phyloP scores from a whole-genome alignment of 2,113 vertebrate species.

The Hucho hucho region DNA sequence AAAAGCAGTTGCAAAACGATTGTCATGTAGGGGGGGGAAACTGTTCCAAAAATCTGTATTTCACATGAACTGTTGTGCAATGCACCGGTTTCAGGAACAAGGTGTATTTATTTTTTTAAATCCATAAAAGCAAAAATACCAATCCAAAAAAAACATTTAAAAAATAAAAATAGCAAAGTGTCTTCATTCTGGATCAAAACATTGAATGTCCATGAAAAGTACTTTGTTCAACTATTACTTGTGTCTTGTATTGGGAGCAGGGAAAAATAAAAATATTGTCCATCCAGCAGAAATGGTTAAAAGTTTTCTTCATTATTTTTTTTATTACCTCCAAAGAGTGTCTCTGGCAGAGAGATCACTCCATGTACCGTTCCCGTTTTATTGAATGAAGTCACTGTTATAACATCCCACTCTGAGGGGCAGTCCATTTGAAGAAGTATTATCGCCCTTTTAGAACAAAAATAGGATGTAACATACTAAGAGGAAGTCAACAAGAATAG shows the following conservation, averaged over 20 bases:
- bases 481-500: not conserved
- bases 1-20: not conserved
- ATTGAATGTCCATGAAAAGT: no score
- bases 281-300: not conserved
- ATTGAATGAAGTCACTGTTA: not conserved
- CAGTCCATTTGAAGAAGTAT: not conserved
- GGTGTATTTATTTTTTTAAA: not conserved
- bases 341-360: slow-evolving; percentile 17
- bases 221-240: not conserved
- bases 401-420: not conserved
- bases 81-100: not conserved
- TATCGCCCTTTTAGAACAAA: no score
- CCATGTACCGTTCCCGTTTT: slow-evolving; percentile 66
- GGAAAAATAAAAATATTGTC: not conserved
- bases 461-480: not conserved
- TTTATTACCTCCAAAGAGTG: slow-evolving; percentile 68
- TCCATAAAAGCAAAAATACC: not conserved
- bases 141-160: not conserved
- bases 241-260: not conserved
- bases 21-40: not conserved
- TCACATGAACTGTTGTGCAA: not conserved
- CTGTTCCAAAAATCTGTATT: not conserved
- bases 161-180: not conserved
- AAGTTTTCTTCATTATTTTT: not conserved
- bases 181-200: no score